A percentile compares a stretch with the other conserved stretches of the same genome.
phyloP scores from a whole-genome alignment of 2,888 invertebrate genomes.

The Globia sparganii region DNA sequence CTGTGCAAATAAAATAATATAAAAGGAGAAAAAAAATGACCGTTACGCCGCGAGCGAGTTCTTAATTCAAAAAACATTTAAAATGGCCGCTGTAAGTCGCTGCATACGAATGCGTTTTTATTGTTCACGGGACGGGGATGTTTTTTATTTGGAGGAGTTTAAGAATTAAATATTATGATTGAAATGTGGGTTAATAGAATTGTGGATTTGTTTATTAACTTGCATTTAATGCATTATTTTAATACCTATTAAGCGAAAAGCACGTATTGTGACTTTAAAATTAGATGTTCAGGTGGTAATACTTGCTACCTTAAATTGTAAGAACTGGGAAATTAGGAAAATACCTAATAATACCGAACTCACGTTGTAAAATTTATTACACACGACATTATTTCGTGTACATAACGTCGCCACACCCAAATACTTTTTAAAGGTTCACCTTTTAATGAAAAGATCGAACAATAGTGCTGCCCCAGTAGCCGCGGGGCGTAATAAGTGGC shows the following conservation, averaged over 20 bases:
- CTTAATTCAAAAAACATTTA: constrained; percentile 70
- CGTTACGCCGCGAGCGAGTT: constrained; percentile 75
- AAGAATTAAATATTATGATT: constrained; percentile 29
- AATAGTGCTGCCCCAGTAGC: constrained; percentile 66
- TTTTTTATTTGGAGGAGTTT: constrained; percentile 38
- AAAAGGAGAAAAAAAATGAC: constrained; percentile 73
- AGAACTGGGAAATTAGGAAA: background rate
- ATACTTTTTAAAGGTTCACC: constrained; percentile 64
- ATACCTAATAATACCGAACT: background rate
- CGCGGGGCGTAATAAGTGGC: constrained; percentile 69
- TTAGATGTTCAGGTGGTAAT: background rate
- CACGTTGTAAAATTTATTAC: constrained; percentile 27
- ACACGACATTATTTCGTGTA: constrained; percentile 24
- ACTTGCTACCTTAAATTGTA: background rate
- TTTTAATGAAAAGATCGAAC: constrained; percentile 70
- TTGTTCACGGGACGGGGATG: constrained; percentile 36
- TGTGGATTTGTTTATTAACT: background rate
- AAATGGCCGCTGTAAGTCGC: constrained; percentile 64
- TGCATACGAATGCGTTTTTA: constrained; percentile 66
- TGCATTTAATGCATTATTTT: background rate
- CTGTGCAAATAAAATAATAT: constrained; percentile 78
- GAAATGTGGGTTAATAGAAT: constrained; percentile 39
- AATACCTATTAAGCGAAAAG: background rate
- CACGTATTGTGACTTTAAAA: background rate
- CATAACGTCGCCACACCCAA: constrained; percentile 48